These are phyloP conservation scores for Callipepla squamata DNA, from an alignment of 2,113 vertebrate species.

Conservation along the genomic window DNA sequence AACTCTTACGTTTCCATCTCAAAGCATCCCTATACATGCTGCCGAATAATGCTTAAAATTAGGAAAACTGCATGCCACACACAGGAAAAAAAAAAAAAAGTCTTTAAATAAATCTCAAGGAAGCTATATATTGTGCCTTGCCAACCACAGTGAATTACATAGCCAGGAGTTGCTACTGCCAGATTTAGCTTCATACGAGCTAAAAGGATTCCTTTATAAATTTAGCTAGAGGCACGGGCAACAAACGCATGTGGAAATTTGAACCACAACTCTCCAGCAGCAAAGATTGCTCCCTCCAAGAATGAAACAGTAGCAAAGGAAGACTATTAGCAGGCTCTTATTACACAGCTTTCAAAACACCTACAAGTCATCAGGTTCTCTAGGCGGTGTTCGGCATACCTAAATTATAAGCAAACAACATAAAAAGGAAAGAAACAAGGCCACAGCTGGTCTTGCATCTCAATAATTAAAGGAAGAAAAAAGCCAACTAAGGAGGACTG, in stretches of 20 bases:
- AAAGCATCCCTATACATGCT: not conserved
- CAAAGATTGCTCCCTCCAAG: slow-evolving; percentile 37
- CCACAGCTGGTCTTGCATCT: not conserved
- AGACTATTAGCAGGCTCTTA: not conserved
- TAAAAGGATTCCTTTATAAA: slow-evolving; percentile 73
- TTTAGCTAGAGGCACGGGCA: slow-evolving; percentile 66
- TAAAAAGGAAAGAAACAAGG: not conserved
- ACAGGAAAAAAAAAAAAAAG: not conserved
- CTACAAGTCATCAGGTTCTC: slow-evolving; percentile 32
- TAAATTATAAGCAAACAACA: not conserved
- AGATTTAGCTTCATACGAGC: slow-evolving; percentile 67
- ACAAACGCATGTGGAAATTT: slow-evolving; percentile 64
- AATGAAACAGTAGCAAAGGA: slow-evolving; percentile 47
- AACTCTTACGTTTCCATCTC: slow-evolving; percentile 34
- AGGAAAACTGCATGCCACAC: not conserved
- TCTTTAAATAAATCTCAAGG: slow-evolving; percentile 30
- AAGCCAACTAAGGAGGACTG: not conserved
- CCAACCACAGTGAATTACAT: slow-evolving; percentile 29
- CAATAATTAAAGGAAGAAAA: not conserved
- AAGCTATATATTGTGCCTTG: slow-evolving; percentile 46
- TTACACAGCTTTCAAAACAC: slow-evolving; percentile 50
- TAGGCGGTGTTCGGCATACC: not conserved
- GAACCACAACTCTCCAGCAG: slow-evolving; percentile 39
- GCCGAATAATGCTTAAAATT: slow-evolving; percentile 4
- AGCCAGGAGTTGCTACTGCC: slow-evolving; percentile 43